These are phyloP conservation scores for Taxidea taxus DNA, from an alignment of 2,113 vertebrate species.

Conservation along the genomic window DNA sequence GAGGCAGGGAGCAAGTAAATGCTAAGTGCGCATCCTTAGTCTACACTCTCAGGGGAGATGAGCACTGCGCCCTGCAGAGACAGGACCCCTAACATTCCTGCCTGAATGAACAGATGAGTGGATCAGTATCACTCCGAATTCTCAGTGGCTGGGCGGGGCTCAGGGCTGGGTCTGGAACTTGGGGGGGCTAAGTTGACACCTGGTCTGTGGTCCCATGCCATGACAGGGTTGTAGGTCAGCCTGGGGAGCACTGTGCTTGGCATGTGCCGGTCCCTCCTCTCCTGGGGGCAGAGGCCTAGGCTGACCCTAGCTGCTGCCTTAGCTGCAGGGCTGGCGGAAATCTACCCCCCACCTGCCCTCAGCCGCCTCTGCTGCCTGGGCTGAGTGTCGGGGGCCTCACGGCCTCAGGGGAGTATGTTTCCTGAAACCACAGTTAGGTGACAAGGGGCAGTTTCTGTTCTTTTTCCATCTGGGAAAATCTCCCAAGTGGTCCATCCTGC, in stretches of 20 bases:
- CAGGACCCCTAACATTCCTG: fast-evolving
- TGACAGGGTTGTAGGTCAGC: fast-evolving
- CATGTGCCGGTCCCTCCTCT: fast-evolving
- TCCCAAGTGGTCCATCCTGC: fast-evolving
- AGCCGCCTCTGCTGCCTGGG: fast-evolving
- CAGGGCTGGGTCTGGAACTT: not conserved
- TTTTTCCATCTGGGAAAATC: not conserved
- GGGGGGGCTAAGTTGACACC: not conserved
- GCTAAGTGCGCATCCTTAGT: fast-evolving
- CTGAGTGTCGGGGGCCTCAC: fast-evolving
- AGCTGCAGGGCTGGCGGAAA: fast-evolving
- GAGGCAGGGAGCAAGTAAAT: not conserved
- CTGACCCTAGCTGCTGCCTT: not conserved
- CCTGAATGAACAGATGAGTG: fast-evolving
- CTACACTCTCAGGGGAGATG: fast-evolving
- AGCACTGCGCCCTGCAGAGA: fast-evolving
- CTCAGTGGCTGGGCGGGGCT: not conserved
- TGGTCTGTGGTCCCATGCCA: not conserved
- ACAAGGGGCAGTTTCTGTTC: fast-evolving
- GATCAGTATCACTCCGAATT: fast-evolving
- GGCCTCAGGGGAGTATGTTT: fast-evolving
- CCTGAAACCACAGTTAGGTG: not conserved
- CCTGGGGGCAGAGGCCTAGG: fast-evolving
- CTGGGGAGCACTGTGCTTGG: fast-evolving
- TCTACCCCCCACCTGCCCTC: not conserved